A percentile compares a stretch with the other conserved stretches of the same genome.
Evolutionary conservation across 2,888 invertebrate species (phyloP).

Genomic region (Synanthedon andrenaeformis): DNA sequence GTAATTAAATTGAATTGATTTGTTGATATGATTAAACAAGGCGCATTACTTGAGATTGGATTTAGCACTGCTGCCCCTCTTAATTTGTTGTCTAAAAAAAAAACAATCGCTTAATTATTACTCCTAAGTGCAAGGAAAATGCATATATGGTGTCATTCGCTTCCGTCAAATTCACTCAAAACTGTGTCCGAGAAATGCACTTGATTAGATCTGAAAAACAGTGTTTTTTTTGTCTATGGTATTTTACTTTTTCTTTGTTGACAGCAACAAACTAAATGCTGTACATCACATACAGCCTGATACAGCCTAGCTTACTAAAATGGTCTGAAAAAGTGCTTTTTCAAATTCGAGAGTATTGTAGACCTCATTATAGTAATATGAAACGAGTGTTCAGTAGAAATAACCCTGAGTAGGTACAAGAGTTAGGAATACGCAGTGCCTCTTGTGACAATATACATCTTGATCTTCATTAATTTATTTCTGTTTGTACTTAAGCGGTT

Average conservation of each 20-base stretch:
- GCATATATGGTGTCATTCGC: too few species aligned
- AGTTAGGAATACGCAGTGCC: constrained; percentile 47
- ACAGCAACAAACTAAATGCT: constrained; percentile 1
- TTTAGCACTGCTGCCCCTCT: too few species aligned
- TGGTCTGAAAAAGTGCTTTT: constrained; percentile 57
- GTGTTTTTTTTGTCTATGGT: constrained; percentile 8
- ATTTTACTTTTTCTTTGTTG: constrained; percentile 6
- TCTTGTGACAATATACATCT: constrained; percentile 53
- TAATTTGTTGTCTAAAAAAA: too few species aligned
- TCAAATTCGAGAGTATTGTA: constrained; percentile 13
- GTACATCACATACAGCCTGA: constrained; percentile 1
- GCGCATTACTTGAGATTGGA: too few species aligned
- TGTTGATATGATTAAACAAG: too few species aligned
- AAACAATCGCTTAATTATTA: too few species aligned
- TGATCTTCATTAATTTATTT: constrained; percentile 38
- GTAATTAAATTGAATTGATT: too few species aligned
- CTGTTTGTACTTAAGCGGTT: too few species aligned
- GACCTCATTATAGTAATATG: constrained; percentile 31
- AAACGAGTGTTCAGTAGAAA: constrained; percentile 52
- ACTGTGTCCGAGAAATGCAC: constrained; percentile 23
- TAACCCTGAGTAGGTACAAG: constrained; percentile 43
- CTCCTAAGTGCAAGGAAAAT: too few species aligned
- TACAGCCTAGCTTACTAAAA: constrained; percentile 4
- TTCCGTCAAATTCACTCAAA: too few species aligned
- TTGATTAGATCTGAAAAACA: constrained; percentile 40